A percentile compares a stretch with the other conserved stretches of the same genome.
Evolutionary conservation across 2,797 vertebrate genomes (phyloP).

Genomic region (Hydrocynus forskahlii): DNA sequence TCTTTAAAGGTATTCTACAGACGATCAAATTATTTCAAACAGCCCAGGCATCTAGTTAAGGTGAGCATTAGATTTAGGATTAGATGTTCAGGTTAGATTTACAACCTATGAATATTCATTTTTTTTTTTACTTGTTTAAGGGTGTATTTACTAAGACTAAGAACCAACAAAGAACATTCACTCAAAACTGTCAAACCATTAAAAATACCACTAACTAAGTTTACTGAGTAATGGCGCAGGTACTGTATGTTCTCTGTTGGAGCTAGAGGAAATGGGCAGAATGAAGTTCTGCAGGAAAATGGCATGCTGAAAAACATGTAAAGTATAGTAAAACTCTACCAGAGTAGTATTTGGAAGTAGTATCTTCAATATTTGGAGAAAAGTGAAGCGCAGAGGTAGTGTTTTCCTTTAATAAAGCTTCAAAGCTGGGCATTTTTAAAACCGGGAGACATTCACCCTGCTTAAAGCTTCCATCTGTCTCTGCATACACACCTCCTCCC

Average conservation of each 20-base stretch:
- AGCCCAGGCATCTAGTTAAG: too few relatives aligned
- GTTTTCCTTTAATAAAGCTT: conserved; percentile 46
- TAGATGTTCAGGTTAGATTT: too few relatives aligned
- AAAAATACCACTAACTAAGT: neutral
- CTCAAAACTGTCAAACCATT: too few relatives aligned
- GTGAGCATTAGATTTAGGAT: too few relatives aligned
- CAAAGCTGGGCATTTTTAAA: conserved; percentile 43
- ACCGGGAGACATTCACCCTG: conserved; percentile 64
- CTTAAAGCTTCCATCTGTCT: conserved; percentile 67
- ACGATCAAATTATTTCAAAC: too few relatives aligned
- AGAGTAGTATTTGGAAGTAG: too few relatives aligned
- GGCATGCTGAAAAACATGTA: neutral
- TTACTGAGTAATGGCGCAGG: neutral
- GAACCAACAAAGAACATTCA: too few relatives aligned
- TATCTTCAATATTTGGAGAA: neutral
- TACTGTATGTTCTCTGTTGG: too few relatives aligned
- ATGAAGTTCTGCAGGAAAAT: neutral
- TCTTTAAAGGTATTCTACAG: too few relatives aligned
- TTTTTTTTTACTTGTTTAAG: too few relatives aligned
- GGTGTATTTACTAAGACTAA: too few relatives aligned
- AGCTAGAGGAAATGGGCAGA: neutral
- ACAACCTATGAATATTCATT: too few relatives aligned
- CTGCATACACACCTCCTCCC: conserved; percentile 51
- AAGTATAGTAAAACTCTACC: neutral
- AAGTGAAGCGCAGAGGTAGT: conserved; percentile 11